phyloP scores from a whole-genome alignment of 1,140 invertebrate species.

The Pectinophora gossypiella region DNA sequence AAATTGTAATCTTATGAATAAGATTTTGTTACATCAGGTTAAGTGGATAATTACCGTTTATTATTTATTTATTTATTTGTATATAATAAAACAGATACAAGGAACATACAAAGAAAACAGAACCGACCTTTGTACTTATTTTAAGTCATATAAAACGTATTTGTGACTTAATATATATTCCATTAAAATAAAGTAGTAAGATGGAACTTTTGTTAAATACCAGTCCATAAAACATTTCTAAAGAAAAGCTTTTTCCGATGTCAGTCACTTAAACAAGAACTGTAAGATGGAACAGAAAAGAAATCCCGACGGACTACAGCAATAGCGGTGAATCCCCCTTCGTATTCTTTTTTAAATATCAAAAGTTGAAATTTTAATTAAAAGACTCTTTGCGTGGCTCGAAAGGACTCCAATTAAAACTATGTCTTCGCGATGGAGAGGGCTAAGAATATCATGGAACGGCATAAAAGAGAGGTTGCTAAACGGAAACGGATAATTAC shows the following conservation, averaged over 20 bases:
- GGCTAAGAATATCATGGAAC: no score
- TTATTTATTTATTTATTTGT: no score
- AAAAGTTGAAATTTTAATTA: conserved; percentile 56
- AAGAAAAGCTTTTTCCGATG: conserved; percentile 2
- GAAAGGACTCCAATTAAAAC: conserved; percentile 57
- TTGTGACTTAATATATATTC: no score
- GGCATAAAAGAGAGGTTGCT: conserved; percentile 39
- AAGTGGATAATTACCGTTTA: no score
- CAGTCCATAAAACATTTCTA: not conserved
- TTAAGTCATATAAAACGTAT: no score
- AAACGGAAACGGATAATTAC: conserved; percentile 39
- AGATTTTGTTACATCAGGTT: no score
- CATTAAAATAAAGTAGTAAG: no score
- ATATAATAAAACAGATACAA: no score
- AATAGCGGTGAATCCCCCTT: conserved; percentile 22
- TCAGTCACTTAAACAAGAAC: not conserved
- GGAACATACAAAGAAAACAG: no score
- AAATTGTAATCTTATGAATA: no score
- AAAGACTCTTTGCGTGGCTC: conserved; percentile 46
- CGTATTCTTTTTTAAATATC: conserved; percentile 46
- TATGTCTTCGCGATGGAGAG: conserved; percentile 37
- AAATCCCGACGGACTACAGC: conserved; percentile 25
- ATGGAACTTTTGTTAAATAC: no score
- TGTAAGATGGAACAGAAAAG: conserved; percentile 15
- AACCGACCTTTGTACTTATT: no score